Conservation (phyloP, 2,113 vertebrate genomes). For the Nesoenas mayeri region DNA sequence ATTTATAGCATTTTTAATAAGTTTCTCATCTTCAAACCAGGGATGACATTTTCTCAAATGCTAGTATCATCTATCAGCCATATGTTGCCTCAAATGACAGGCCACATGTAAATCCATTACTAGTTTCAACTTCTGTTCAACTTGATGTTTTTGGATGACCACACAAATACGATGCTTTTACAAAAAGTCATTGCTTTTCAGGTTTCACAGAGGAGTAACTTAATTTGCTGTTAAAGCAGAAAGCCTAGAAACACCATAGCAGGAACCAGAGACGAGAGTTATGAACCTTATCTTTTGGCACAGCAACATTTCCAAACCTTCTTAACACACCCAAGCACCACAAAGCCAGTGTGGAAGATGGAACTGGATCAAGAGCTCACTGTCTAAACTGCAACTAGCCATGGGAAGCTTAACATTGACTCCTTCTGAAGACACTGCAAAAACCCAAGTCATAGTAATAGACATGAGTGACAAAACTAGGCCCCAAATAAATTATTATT, state of each 20-base stretch:
- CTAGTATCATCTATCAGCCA: neutral
- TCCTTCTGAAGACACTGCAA: neutral
- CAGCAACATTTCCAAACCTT: neutral
- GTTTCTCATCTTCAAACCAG: neutral
- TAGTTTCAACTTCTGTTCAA: neutral
- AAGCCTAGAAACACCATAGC: neutral
- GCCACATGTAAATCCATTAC: neutral
- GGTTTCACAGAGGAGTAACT: neutral
- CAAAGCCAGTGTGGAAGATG: neutral
- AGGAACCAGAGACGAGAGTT: neutral
- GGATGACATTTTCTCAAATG: neutral
- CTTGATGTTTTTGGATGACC: neutral
- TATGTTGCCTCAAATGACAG: neutral
- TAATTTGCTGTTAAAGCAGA: neutral
- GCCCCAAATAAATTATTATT: neutral
- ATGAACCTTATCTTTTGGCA: neutral
- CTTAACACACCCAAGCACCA: neutral
- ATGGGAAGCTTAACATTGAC: neutral
- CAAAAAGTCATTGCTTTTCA: neutral
- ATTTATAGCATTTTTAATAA: neutral
- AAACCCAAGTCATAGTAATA: neutral
- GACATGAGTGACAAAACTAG: neutral
- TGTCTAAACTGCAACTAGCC: neutral
- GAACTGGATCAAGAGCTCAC: neutral
- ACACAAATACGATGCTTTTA: neutral